Conservation (phyloP, 2,797 vertebrate genomes). For the Poecile montanus region DNA sequence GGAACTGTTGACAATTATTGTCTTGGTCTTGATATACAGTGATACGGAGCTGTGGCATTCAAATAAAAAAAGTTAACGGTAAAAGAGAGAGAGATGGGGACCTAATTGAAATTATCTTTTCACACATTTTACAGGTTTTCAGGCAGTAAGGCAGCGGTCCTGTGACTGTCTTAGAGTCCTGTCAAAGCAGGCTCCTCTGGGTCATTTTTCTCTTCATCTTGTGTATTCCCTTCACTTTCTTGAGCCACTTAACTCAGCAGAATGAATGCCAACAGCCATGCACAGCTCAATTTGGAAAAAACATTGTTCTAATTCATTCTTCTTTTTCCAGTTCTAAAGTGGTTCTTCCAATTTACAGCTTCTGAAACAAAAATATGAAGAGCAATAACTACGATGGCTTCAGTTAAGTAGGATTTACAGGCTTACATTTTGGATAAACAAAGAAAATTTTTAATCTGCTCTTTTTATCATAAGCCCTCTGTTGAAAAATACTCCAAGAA, state of each 20-base stretch:
- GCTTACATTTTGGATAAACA: background rate
- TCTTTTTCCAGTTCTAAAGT: background rate
- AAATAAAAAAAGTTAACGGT: background rate
- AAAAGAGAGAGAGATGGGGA: background rate
- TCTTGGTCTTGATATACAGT: background rate
- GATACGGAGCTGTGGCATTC: background rate
- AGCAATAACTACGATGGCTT: background rate
- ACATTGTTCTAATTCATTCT: background rate
- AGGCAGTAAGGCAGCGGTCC: background rate
- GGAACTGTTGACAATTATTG: slow-evolving; percentile 15
- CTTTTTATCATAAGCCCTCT: background rate
- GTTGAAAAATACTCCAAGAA: background rate
- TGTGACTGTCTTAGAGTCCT: background rate
- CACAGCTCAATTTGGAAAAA: background rate
- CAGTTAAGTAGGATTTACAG: background rate
- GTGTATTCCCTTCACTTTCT: background rate
- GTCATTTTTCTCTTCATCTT: background rate
- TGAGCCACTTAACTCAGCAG: background rate
- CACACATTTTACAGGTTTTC: background rate
- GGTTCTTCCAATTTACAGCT: background rate
- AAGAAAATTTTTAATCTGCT: background rate
- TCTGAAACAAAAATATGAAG: slow-evolving; percentile 4
- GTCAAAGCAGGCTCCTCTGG: background rate
- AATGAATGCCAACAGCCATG: background rate
- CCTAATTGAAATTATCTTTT: background rate